phyloP scores from a whole-genome alignment of 2,888 invertebrate genomes.

The Drosophila subsilvestris region DNA sequence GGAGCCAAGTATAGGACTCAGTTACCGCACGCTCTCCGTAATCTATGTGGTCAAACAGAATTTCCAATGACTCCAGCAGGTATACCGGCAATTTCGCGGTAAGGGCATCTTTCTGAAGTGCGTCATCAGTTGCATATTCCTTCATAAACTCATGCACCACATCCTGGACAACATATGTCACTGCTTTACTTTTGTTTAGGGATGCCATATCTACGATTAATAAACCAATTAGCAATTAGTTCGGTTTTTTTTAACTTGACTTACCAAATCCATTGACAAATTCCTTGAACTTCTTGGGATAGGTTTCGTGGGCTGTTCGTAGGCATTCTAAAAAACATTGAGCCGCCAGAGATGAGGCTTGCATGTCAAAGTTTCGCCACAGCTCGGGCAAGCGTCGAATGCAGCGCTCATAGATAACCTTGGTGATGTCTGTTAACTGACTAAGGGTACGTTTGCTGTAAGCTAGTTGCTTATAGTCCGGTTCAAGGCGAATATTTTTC shows the following conservation, averaged over 20 bases:
- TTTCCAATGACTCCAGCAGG: slow-evolving; percentile 79
- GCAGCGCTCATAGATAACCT: slow-evolving; percentile 83
- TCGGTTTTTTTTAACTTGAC: not conserved
- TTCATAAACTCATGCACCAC: slow-evolving; percentile 77
- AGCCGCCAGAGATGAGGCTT: slow-evolving; percentile 85
- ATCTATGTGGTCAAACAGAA: slow-evolving; percentile 81
- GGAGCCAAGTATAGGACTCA: slow-evolving; percentile 82
- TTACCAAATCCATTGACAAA: slow-evolving; percentile 81
- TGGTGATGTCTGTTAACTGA: slow-evolving; percentile 78
- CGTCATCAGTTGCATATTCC: slow-evolving; percentile 54
- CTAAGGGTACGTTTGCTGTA: slow-evolving; percentile 80
- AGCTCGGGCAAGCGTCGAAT: slow-evolving; percentile 84
- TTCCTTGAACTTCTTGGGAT: slow-evolving; percentile 77
- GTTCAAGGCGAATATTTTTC: slow-evolving; percentile 76
- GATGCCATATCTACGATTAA: slow-evolving; percentile 58
- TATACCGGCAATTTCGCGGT: slow-evolving; percentile 68
- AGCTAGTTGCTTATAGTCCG: slow-evolving; percentile 80
- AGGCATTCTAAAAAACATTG: slow-evolving; percentile 85
- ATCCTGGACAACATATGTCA: slow-evolving; percentile 74
- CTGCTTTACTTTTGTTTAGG: slow-evolving; percentile 64
- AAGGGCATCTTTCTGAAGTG: slow-evolving; percentile 57
- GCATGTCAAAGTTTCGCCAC: slow-evolving; percentile 85
- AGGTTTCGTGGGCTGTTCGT: slow-evolving; percentile 76
- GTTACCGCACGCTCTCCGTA: slow-evolving; percentile 76
- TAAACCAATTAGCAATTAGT: not conserved